Conservation (phyloP, 2,888 invertebrate genomes). For the Oxystoma pomonae region DNA sequence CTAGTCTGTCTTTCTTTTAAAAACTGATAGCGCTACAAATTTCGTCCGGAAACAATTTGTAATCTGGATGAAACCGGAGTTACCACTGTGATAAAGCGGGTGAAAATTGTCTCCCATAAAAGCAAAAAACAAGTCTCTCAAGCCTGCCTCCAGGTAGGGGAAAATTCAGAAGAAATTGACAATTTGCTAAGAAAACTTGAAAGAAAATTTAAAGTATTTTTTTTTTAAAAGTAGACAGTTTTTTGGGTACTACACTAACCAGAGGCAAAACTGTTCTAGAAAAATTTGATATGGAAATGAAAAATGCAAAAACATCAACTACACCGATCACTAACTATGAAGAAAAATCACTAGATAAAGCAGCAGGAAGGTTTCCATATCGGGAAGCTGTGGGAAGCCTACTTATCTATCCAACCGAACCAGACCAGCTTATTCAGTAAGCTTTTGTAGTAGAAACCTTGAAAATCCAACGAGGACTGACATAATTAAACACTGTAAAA, state of each 20-base stretch:
- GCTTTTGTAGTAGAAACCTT: too few species aligned
- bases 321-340: slow-evolving; percentile 18
- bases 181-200: slow-evolving; percentile 7
- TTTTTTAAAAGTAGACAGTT: not conserved
- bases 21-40: too few species aligned
- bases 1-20: too few species aligned
- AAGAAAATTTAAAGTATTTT: slow-evolving; percentile 11
- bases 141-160: too few species aligned
- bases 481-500: not conserved
- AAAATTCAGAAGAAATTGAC: slow-evolving; percentile 5
- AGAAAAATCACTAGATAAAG: too few species aligned
- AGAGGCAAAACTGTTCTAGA: slow-evolving; percentile 10
- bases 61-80: too few species aligned
- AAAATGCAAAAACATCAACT: slow-evolving; percentile 24
- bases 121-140: too few species aligned
- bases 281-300: slow-evolving; percentile 25
- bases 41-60: too few species aligned
- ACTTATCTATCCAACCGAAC: not conserved
- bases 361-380: not conserved
- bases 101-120: too few species aligned
- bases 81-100: too few species aligned
- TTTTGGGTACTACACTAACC: slow-evolving; percentile 14
- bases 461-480: not conserved
- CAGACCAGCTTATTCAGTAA: not conserved
- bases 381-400: not conserved